These are phyloP conservation scores for Oikopleura vanhoeffeni DNA, from an alignment of 23 tunicate species.

Conservation along the genomic window DNA sequence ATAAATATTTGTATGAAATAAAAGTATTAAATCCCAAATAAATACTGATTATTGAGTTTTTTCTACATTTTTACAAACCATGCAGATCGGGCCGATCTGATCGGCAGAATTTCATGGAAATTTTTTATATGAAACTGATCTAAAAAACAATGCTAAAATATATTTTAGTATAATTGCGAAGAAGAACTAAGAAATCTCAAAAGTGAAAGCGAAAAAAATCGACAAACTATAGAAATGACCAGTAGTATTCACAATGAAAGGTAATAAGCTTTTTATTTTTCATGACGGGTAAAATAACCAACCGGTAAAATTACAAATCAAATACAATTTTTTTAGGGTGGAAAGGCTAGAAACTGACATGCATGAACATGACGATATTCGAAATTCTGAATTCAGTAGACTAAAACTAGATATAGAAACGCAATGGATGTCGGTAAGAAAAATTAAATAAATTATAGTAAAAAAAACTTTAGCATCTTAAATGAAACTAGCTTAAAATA, in stretches of 20 bases:
- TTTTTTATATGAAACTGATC: too few relatives aligned
- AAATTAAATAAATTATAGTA: too few relatives aligned
- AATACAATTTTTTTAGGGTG: background rate
- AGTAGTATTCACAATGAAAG: background rate
- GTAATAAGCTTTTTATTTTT: background rate
- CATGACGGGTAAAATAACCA: background rate
- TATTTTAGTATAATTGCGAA: background rate
- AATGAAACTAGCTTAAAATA: too few relatives aligned
- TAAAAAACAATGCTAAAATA: too few relatives aligned
- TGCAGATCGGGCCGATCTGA: too few relatives aligned
- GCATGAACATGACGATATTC: background rate
- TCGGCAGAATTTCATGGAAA: too few relatives aligned
- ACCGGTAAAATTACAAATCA: background rate
- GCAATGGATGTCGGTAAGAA: background rate
- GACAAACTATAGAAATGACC: background rate
- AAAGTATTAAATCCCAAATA: too few relatives aligned
- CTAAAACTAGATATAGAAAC: background rate
- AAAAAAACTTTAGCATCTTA: too few relatives aligned
- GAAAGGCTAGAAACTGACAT: background rate
- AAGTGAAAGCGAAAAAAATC: background rate
- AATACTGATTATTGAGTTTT: too few relatives aligned
- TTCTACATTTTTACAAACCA: too few relatives aligned
- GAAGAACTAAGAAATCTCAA: background rate
- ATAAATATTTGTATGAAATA: too few relatives aligned
- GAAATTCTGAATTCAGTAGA: background rate